A percentile compares a stretch with the other conserved stretches of the same genome.
Conservation (phyloP, 2,113 vertebrate species). For the Mastomys natalensis region DNA sequence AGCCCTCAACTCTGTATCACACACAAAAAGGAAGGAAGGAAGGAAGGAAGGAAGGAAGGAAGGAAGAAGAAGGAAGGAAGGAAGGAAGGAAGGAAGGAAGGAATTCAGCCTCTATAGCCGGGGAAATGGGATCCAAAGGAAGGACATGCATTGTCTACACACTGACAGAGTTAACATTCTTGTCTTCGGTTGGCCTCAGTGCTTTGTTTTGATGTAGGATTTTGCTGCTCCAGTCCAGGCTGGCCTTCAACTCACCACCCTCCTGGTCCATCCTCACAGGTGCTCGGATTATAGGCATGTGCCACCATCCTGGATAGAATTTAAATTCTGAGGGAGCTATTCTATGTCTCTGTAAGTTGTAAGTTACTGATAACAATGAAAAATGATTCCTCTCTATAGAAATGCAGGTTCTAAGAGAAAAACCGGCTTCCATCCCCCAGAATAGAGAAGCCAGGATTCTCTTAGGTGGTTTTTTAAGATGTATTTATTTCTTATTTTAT, state of each 20-base stretch:
- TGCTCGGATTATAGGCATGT: background rate
- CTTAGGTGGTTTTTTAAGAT: slow-evolving; percentile 25
- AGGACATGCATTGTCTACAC: background rate
- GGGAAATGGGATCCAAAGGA: background rate
- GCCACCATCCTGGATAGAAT: background rate
- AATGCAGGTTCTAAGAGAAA: slow-evolving; percentile 35
- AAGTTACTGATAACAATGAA: slow-evolving; percentile 27
- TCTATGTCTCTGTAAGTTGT: slow-evolving; percentile 20
- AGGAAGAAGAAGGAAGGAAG: no score
- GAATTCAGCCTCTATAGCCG: background rate
- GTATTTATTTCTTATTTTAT: background rate
- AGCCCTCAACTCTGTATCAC: slow-evolving; percentile 19
- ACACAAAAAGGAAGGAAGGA: background rate
- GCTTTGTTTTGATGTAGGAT: background rate
- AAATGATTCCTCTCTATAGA: slow-evolving; percentile 35
- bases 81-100: background rate
- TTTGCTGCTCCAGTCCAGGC: background rate
- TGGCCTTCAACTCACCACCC: background rate
- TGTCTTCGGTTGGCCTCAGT: background rate
- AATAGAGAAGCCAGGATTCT: slow-evolving; percentile 11
- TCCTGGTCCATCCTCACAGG: background rate
- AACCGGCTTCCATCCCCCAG: background rate
- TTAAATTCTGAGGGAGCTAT: background rate
- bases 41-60: no score
- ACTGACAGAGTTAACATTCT: slow-evolving; percentile 14